Base-by-base conservation (phyloP, 2,888 invertebrate genomes). In the Apeira syringaria region DNA sequence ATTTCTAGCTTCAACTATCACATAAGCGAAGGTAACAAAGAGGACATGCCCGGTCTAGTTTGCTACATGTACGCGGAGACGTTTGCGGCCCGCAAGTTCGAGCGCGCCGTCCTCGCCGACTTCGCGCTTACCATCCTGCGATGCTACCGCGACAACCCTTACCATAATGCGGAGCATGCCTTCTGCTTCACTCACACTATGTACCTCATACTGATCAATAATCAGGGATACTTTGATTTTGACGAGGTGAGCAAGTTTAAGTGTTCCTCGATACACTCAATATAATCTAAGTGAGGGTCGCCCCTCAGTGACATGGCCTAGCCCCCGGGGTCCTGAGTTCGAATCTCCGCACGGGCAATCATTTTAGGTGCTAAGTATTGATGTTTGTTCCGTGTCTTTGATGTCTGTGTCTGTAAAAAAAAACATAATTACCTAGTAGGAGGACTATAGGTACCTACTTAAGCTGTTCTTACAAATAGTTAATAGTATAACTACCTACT, bases 141-240 rank as follows among this genome's bases (percentile, higher is more conserved):
- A 8, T 77, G 80, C 45, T 93, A 93, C 56, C 73, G 92, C 2
- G 53, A 76, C 24, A 92, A 92, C 53, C 89, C 92, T 0, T 93
- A 93, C 57, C 93, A 93, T 56, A 93, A 93, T 64, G 91, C 91
- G 1, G 91, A 92, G 35, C 93, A 93, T 53, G 93, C 92, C 0
- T 93, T 93, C 67, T 90, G 88, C 37, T 92, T 92, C 35, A 87
- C 91, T 0, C 93, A 93, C 62, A 92, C 92, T 29, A 90, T 93
- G 91, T 93, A 80, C 52, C 69, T 91, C 46, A 90, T 93, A 18
- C 63, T 93, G 10, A 61, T 58, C 11, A 82, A 80, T 39, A 92
- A 93, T 54, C 40, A 53, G 3, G 87, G 83, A 1, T 64, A 74
- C 44, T 92, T 92, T 54, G 81, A 85, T 50, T 69, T 74, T 44